Evolutionary conservation across 2,888 invertebrate genomes (phyloP).

Genomic region (Rhodophaea formosa): DNA sequence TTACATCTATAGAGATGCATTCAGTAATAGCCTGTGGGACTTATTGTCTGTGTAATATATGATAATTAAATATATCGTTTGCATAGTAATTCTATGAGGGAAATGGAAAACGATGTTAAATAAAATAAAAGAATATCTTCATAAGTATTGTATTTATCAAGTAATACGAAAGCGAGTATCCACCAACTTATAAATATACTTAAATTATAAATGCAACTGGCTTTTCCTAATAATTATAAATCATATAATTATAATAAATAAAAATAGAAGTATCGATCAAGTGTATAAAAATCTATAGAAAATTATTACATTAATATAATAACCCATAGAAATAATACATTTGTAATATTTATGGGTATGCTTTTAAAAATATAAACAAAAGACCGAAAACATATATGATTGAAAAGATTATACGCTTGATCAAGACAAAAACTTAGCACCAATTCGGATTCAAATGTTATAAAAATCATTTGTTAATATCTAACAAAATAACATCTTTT

Average conservation of each 20-base stretch:
- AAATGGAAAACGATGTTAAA: no score
- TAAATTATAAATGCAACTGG: slow-evolving; percentile 26
- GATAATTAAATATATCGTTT: no score
- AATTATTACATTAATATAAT: no score
- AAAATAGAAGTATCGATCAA: background rate
- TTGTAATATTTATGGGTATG: no score
- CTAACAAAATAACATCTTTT: no score
- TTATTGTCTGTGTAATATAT: no score
- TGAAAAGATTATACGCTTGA: background rate
- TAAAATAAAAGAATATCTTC: background rate
- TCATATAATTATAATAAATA: background rate
- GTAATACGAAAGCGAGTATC: slow-evolving; percentile 7
- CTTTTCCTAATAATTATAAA: background rate
- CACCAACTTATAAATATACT: slow-evolving; percentile 16
- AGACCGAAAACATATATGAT: background rate
- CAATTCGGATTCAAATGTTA: no score
- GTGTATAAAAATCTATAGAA: background rate
- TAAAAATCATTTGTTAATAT: no score
- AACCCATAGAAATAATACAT: no score
- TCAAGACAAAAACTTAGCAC: background rate
- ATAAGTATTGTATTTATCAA: background rate
- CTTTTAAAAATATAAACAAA: background rate
- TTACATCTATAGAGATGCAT: no score
- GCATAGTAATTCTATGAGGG: no score
- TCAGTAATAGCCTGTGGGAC: no score